These are phyloP conservation scores for Grammatotria lemairii DNA, from an alignment of 2,113 vertebrate species.

Conservation along the genomic window DNA sequence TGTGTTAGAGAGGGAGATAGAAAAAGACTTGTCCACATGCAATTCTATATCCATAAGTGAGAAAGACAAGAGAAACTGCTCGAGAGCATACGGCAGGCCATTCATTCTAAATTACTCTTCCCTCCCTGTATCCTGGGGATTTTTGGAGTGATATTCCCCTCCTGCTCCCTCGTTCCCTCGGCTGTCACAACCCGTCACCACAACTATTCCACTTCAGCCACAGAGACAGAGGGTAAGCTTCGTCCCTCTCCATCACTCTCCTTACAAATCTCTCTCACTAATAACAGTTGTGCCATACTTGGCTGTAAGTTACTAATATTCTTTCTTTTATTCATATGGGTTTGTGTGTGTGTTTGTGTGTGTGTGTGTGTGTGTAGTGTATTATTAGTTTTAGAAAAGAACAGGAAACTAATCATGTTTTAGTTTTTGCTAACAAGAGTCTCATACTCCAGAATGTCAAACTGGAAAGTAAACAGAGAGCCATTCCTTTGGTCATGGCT, in stretches of 20 bases:
- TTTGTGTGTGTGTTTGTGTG: not conserved
- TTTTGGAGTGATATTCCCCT: conserved; percentile 56
- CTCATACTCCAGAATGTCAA: not conserved
- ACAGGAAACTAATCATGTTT: not conserved
- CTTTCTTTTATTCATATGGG: not conserved
- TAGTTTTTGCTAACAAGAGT: conserved; percentile 13
- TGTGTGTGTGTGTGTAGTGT: not conserved
- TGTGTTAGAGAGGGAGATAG: not conserved
- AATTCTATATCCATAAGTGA: not conserved
- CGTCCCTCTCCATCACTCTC: conserved; percentile 44
- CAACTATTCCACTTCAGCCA: conserved; percentile 60
- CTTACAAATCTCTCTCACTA: conserved; percentile 21
- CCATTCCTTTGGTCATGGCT: conserved; percentile 34
- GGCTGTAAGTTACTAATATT: not conserved
- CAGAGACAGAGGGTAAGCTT: conserved; percentile 37
- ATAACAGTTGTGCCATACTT: conserved; percentile 13
- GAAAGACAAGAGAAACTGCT: conserved; percentile 7
- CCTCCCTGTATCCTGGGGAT: conserved; percentile 42
- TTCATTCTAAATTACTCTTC: conserved; percentile 51
- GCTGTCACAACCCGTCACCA: conserved; percentile 64
- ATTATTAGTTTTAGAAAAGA: conserved; percentile 18
- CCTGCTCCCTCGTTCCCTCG: conserved; percentile 50
- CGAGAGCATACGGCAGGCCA: not conserved
- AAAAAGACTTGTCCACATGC: not conserved
- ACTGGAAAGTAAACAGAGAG: conserved; percentile 10